phyloP scores from a whole-genome alignment of 1,140 invertebrate species.

The Rhagoletis pomonella region DNA sequence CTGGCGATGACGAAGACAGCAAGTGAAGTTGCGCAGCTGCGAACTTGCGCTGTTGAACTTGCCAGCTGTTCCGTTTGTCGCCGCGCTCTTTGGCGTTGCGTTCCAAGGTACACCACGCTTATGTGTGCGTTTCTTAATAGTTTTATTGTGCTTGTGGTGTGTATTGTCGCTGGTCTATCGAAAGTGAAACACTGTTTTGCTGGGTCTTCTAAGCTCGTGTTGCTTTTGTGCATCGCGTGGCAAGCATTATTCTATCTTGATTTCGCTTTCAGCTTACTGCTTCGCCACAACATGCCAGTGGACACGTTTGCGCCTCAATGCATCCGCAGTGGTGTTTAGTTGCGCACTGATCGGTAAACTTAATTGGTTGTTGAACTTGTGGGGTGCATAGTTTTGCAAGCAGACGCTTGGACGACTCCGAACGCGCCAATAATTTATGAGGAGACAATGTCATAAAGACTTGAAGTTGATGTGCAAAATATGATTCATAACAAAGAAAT shows the following conservation, averaged over 20 bases:
- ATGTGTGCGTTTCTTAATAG: not conserved
- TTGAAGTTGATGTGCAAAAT: no score
- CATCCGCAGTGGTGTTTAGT: not conserved
- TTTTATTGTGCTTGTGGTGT: not conserved
- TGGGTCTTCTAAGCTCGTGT: not conserved
- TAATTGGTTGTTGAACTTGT: slow-evolving; percentile 33
- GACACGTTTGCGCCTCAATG: not conserved
- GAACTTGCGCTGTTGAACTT: slow-evolving; percentile 18
- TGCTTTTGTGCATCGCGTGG: not conserved
- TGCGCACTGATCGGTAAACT: not conserved
- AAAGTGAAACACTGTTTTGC: not conserved
- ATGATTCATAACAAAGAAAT: no score
- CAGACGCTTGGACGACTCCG: not conserved
- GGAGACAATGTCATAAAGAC: not conserved
- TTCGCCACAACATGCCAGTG: not conserved
- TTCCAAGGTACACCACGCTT: not conserved
- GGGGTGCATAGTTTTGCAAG: not conserved
- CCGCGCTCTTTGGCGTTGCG: not conserved
- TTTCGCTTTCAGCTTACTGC: not conserved
- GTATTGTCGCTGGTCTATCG: not conserved
- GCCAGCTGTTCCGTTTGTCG: not conserved
- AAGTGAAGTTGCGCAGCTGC: slow-evolving; percentile 18
- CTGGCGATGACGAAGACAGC: not conserved
- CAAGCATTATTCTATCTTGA: not conserved
- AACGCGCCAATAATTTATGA: not conserved